Evolutionary conservation across 2,888 invertebrate genomes (phyloP).

Genomic region (Koerneria pararmatus): DNA sequence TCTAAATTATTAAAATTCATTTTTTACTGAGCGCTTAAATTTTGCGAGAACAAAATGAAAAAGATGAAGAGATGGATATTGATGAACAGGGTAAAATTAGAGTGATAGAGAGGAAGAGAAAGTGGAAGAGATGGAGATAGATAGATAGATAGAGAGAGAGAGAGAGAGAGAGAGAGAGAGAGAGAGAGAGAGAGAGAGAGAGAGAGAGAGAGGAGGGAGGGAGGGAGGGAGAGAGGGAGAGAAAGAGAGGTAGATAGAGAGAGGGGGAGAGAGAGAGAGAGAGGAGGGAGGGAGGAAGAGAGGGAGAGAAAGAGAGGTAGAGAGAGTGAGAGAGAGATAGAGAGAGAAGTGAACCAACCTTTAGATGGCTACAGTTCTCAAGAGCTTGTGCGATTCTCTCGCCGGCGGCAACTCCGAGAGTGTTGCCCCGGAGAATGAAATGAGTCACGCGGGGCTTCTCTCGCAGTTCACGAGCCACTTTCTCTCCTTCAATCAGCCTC

Average conservation of each 20-base stretch:
- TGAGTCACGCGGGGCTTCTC: slow-evolving; percentile 25
- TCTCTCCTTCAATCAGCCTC: slow-evolving; percentile 30
- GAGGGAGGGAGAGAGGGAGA: too few relatives aligned
- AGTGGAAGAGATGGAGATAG: too few relatives aligned
- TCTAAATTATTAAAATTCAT: not conserved
- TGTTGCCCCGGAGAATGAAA: slow-evolving; percentile 46
- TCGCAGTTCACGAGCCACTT: slow-evolving; percentile 31
- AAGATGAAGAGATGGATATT: not conserved
- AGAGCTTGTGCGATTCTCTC: slow-evolving; percentile 34
- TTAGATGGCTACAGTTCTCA: slow-evolving; percentile 22
- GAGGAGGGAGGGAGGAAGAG: not conserved
- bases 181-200: too few relatives aligned
- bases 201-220: too few relatives aligned
- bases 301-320: too few relatives aligned
- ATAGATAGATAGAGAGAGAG: too few relatives aligned
- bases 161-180: too few relatives aligned
- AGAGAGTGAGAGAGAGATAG: not conserved
- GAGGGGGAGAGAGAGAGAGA: too few relatives aligned
- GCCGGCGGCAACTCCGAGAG: slow-evolving; percentile 45
- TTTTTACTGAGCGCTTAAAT: not conserved
- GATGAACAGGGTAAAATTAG: too few relatives aligned
- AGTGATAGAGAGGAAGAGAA: too few relatives aligned
- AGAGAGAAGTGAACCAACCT: slow-evolving; percentile 6
- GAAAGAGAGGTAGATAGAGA: too few relatives aligned
- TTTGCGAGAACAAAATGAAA: not conserved